Percentiles rank a stretch among this genome's conserved stretches.
Conservation (phyloP, 2,888 invertebrate species). For the Balanococcus diminutus region DNA sequence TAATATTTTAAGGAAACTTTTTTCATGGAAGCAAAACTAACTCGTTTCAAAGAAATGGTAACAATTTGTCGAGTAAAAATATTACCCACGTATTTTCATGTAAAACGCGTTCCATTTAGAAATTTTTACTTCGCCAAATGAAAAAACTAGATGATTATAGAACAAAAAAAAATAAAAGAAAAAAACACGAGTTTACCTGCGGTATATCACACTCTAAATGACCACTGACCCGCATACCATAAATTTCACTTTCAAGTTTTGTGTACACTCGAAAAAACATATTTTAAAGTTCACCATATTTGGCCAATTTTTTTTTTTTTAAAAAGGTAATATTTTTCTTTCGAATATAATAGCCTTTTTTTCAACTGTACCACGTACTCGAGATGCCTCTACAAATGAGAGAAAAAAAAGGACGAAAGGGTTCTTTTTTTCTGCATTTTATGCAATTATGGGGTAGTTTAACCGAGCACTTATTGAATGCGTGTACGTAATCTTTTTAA, state of each 20-base stretch:
- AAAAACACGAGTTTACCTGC: constrained; percentile 10
- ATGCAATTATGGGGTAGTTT: background rate
- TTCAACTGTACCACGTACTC: background rate
- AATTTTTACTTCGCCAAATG: constrained; percentile 1
- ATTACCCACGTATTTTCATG: constrained; percentile 4
- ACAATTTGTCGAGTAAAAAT: constrained; percentile 23
- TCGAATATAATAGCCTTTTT: background rate
- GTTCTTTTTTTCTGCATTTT: background rate
- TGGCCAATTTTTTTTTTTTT: background rate
- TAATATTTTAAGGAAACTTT: background rate
- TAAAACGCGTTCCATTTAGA: background rate
- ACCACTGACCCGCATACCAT: constrained; percentile 3
- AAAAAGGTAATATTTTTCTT: constrained; percentile 11
- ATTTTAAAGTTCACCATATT: constrained; percentile 10
- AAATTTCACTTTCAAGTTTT: background rate
- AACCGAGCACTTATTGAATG: too few species aligned
- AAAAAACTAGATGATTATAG: background rate
- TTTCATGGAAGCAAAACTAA: background rate
- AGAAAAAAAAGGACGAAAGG: too few species aligned
- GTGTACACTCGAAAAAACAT: constrained; percentile 7
- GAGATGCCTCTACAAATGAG: background rate
- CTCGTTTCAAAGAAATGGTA: background rate
- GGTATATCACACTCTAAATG: constrained; percentile 13
- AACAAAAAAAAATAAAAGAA: background rate
- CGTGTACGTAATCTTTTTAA: too few species aligned